These are phyloP conservation scores for Morelia viridis DNA, from an alignment of 2,797 vertebrate genomes.

Conservation along the genomic window DNA sequence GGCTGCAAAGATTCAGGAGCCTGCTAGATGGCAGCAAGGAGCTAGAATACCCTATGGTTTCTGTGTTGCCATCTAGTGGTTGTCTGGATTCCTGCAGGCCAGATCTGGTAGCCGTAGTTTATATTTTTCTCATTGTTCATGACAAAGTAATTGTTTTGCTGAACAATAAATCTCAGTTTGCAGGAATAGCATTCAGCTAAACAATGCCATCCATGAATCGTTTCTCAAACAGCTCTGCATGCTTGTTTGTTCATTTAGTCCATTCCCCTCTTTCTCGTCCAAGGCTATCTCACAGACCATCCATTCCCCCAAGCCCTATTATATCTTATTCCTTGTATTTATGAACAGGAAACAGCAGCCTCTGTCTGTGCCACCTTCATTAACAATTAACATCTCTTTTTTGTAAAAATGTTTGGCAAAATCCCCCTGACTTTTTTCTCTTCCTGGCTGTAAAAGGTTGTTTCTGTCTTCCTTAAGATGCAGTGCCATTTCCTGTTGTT, in stretches of 20 bases:
- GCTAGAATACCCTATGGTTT: not conserved
- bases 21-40: not conserved
- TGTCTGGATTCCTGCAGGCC: not conserved
- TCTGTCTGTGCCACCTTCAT: constrained; percentile 58
- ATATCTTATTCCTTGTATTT: constrained; percentile 67
- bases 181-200: constrained; percentile 27
- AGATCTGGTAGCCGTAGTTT: not conserved
- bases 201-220: constrained; percentile 47
- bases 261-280: constrained; percentile 41
- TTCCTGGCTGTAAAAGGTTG: constrained; percentile 59
- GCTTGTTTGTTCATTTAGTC: constrained; percentile 51
- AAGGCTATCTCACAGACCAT: constrained; percentile 65
- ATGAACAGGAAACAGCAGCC: constrained; percentile 70
- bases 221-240: constrained; percentile 57
- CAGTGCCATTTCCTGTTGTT: constrained; percentile 66
- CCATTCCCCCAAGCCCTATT: constrained; percentile 71
- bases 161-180: constrained; percentile 59
- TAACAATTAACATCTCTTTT: constrained; percentile 57
- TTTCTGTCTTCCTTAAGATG: constrained; percentile 69
- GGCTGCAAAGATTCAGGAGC: not conserved
- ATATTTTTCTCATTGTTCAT: constrained; percentile 42
- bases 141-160: not conserved
- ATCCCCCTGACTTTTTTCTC: constrained; percentile 38
- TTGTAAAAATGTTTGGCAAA: constrained; percentile 49
- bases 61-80: not conserved